Conservation (phyloP, 2,888 invertebrate species). For the Dicycla oo region DNA sequence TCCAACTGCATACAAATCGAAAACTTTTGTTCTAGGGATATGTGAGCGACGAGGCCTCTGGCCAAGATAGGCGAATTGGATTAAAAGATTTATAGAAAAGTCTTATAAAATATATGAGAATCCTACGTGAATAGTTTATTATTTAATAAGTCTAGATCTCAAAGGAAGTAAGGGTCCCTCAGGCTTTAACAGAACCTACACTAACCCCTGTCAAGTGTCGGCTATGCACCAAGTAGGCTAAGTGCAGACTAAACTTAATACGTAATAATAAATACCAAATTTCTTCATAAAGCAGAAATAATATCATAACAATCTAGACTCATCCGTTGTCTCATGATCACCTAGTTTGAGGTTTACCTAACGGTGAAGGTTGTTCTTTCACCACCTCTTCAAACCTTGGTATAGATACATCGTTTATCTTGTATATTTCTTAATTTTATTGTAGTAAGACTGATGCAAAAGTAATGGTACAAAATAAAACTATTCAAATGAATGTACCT, state of each 20-base stretch:
- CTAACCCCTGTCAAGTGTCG: not conserved
- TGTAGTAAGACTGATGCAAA: too few relatives aligned
- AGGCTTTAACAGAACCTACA: too few relatives aligned
- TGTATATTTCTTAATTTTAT: not conserved
- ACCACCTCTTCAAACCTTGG: not conserved
- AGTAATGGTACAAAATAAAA: too few relatives aligned
- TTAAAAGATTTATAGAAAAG: too few relatives aligned
- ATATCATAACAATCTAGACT: not conserved
- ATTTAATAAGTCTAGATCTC: too few relatives aligned
- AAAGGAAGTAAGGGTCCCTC: too few relatives aligned
- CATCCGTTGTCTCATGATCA: not conserved
- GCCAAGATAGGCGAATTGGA: too few relatives aligned
- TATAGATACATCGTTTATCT: not conserved
- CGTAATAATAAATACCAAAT: not conserved
- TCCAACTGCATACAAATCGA: slow-evolving; percentile 6
- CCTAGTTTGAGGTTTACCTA: not conserved
- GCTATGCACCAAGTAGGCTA: not conserved
- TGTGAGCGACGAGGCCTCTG: too few relatives aligned
- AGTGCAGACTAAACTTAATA: not conserved
- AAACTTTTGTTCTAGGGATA: too few relatives aligned
- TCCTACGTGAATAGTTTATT: too few relatives aligned
- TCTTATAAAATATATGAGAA: too few relatives aligned
- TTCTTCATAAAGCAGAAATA: not conserved
- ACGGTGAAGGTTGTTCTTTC: not conserved
- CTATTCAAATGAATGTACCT: too few relatives aligned